Conservation (phyloP, 53 echinoderm and acorn worm species). For the Paracentrotus lividus region DNA sequence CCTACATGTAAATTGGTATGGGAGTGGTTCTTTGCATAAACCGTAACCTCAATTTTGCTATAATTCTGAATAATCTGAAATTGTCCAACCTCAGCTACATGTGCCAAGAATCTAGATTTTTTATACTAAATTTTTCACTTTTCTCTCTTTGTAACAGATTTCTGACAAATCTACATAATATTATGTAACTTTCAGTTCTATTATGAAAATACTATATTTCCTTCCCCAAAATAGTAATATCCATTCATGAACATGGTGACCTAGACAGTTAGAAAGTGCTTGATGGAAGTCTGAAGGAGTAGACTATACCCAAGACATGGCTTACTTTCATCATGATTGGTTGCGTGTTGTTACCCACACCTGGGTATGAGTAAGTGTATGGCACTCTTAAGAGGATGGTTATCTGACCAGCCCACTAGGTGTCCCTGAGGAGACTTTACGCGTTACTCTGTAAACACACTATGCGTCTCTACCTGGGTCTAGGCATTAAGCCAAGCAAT, state of each 20-base stretch:
- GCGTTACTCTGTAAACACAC: conserved; percentile 47
- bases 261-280: no score
- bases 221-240: no score
- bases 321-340: neutral
- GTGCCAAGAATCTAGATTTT: no score
- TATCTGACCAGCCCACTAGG: conserved; percentile 56
- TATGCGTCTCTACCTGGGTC: conserved; percentile 11
- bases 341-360: conserved; percentile 29
- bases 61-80: no score
- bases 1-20: neutral
- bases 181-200: no score
- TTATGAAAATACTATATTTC: no score
- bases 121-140: no score
- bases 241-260: no score
- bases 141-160: no score
- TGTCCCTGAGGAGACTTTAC: conserved; percentile 46
- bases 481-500: neutral
- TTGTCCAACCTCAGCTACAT: no score
- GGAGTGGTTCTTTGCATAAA: conserved; percentile 8
- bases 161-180: no score
- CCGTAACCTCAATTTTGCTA: no score
- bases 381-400: conserved; percentile 57
- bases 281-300: neutral
- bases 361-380: conserved; percentile 58
- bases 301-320: neutral